Evolutionary conservation across 2,113 vertebrate genomes (phyloP).

Genomic region (Hippopotamus amphibius): DNA sequence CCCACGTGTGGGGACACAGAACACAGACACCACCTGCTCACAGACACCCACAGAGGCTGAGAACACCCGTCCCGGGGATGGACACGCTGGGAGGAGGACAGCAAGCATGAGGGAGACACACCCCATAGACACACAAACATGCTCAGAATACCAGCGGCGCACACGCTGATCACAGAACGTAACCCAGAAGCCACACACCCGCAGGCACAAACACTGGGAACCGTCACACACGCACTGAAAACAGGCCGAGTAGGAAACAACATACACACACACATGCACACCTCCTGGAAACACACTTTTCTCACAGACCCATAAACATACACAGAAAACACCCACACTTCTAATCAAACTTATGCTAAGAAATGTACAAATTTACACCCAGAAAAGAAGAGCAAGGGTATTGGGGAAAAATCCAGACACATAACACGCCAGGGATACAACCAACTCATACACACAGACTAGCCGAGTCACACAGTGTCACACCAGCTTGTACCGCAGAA

Average conservation of each 20-base stretch:
- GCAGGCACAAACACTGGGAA: background rate
- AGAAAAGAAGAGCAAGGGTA: background rate
- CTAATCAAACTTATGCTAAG: background rate
- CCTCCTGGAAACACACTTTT: background rate
- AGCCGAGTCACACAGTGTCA: background rate
- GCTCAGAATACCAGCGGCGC: background rate
- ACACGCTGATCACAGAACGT: background rate
- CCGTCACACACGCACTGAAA: background rate
- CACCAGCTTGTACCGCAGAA: background rate
- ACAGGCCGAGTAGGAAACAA: background rate
- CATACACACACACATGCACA: background rate
- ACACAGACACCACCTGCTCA: slow-evolving; percentile 30
- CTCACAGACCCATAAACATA: background rate
- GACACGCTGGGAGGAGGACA: background rate
- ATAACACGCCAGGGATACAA: accelerated
- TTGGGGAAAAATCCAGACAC: background rate
- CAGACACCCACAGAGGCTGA: background rate
- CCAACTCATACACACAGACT: background rate
- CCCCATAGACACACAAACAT: background rate
- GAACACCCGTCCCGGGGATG: background rate
- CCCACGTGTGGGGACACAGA: background rate
- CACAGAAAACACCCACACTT: background rate
- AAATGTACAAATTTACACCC: background rate
- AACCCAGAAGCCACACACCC: background rate
- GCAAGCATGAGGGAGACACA: background rate